Percentiles rank a stretch among this genome's conserved stretches.
Conservation (phyloP, 1,140 invertebrate species). For the Meteorus sp. region DNA sequence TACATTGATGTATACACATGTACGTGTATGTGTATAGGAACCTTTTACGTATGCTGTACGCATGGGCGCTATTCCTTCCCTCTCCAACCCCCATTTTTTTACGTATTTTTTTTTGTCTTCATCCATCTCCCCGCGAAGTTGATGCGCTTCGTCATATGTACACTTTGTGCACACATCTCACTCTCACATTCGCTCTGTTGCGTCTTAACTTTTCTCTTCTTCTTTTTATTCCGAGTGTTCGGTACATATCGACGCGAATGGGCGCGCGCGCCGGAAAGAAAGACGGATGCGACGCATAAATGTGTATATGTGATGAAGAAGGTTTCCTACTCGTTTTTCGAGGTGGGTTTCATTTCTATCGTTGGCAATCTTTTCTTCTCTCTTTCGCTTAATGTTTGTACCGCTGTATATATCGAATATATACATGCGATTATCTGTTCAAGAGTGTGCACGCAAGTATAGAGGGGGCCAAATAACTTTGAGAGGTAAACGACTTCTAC, state of each 20-base stretch:
- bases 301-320: neutral
- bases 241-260: too few relatives aligned
- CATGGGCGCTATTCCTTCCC: slow-evolving; percentile 2
- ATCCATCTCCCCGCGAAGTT: neutral
- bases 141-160: neutral
- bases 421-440: slow-evolving; percentile 23
- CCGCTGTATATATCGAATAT: neutral
- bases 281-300: slow-evolving; percentile 4
- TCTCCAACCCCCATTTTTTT: neutral
- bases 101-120: neutral
- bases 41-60: slow-evolving; percentile 26
- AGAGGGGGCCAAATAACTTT: slow-evolving; percentile 31
- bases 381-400: neutral
- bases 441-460: slow-evolving; percentile 16
- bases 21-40: too few relatives aligned
- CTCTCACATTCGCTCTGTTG: neutral
- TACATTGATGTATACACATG: too few relatives aligned
- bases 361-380: neutral
- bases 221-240: too few relatives aligned
- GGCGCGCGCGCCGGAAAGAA: slow-evolving; percentile 1
- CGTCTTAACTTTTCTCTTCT: neutral
- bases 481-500: slow-evolving; percentile 32
- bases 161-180: neutral
- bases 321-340: too few relatives aligned
- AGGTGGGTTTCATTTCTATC: neutral